These are phyloP conservation scores for Picathartes gymnocephalus DNA, from an alignment of 2,113 vertebrate species.

Conservation along the genomic window DNA sequence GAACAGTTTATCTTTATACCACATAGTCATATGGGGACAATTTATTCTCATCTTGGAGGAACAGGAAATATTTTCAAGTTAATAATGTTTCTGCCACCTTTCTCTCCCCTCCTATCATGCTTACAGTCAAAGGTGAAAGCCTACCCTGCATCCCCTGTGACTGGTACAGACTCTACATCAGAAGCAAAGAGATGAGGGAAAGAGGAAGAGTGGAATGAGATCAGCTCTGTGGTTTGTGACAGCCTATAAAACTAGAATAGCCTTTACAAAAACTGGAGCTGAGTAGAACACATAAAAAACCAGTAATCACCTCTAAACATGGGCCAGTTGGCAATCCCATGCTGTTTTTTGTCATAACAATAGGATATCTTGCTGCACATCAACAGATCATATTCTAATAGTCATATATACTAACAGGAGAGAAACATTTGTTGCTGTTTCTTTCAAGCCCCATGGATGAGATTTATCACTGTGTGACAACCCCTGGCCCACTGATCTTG, in stretches of 20 bases:
- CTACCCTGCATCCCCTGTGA: background rate
- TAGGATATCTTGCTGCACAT: background rate
- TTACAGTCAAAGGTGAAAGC: slow-evolving; percentile 60
- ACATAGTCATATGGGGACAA: slow-evolving; percentile 31
- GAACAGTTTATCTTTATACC: slow-evolving; percentile 5
- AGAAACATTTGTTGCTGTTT: background rate
- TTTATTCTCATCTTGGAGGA: slow-evolving; percentile 62
- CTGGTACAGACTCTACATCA: slow-evolving; percentile 33
- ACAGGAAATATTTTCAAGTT: slow-evolving; percentile 63
- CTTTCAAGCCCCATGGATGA: background rate
- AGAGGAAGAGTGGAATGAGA: slow-evolving; percentile 5
- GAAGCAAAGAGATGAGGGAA: slow-evolving; percentile 27
- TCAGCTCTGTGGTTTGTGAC: slow-evolving; percentile 29
- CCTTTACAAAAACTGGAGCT: background rate
- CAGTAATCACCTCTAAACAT: background rate
- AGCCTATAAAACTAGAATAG: slow-evolving; percentile 29
- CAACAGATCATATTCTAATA: background rate
- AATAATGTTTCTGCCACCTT: slow-evolving; percentile 52
- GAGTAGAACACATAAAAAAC: slow-evolving; percentile 3
- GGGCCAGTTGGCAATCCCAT: background rate
- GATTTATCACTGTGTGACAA: background rate
- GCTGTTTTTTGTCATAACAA: background rate
- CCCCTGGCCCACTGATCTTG: background rate
- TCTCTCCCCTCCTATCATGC: slow-evolving; percentile 11
- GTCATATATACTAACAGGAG: background rate